A percentile compares a stretch with the other conserved stretches of the same genome.
Conservation (phyloP, 1,140 invertebrate species). For the Sarcophaga bullata region DNA sequence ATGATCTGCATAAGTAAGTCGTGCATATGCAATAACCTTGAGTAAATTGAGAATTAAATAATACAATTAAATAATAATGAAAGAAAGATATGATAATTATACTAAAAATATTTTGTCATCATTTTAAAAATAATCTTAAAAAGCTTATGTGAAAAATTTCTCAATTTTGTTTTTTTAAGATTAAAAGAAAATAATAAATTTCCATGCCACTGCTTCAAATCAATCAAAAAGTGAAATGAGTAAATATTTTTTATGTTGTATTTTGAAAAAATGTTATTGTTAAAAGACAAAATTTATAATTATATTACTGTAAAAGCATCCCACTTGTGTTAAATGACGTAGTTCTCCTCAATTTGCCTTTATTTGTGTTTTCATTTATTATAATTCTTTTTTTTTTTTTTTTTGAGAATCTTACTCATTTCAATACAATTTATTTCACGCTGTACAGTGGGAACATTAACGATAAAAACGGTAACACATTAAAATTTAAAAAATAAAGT, state of each 20-base stretch:
- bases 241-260: neutral
- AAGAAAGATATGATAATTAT: neutral
- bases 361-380: neutral
- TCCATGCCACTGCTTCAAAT: neutral
- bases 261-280: neutral
- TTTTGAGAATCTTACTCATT: slow-evolving; percentile 1
- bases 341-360: neutral
- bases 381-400: neutral
- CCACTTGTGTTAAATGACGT: slow-evolving; percentile 2
- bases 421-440: neutral
- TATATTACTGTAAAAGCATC: neutral
- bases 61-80: neutral
- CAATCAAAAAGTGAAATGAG: neutral
- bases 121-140: neutral
- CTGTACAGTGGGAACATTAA: neutral
- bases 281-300: neutral
- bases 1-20: neutral
- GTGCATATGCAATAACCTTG: neutral
- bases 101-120: neutral
- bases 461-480: no score
- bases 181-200: neutral
- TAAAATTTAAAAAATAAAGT: no score
- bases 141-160: neutral
- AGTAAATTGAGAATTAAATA: neutral
- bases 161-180: neutral